Base-by-base conservation (phyloP, 2,888 invertebrate genomes). In the Hoplodrina ambigua region DNA sequence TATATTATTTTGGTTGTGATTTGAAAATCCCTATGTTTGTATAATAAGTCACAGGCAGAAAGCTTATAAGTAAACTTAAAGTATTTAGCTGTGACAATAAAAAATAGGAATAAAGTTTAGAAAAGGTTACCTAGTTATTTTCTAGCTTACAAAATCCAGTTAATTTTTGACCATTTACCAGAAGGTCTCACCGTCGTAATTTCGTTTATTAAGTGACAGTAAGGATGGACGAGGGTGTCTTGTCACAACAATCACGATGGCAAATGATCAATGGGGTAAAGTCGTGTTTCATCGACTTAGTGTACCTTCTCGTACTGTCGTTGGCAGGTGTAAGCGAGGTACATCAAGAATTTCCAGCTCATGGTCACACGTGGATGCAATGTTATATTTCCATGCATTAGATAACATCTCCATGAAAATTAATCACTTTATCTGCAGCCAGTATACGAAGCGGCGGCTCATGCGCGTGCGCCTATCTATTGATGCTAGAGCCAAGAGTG, bases 401-500 rank as follows among this genome's bases (percentile, higher is more conserved):
- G 7, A 55, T 49, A 60, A 30, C 55, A 53, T 78, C 20, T 65
- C 20, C 50, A 53, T 37, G 10, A 69, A 63, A 53, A 71, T 58
- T 63, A 37, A 57, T 61, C 37, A 33, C 37, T 66, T 69, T 57
- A 80, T 75, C 60, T 80, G 59, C 44, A 62, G 50, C n/a, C 60
- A 10, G 57, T 82, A 82, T 59, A 37, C 19, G n/a, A 41, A 67
- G 56, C 56, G 10, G 55, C 25, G 20, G 58, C 44, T n/a, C 49
- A 11, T 46, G 62, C 56, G 54, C 55, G 41, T n/a, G 53, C 54
- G 60, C 63, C 33, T 57, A 15, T 57, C 66, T 64, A 52, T 81
- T 67, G 60, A 60, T 68, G 56, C 71, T 79, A 54, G 57, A 69
- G 62, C 70, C 75, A 79, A 82, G 67, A 63, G 69, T 57, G 41